Percentiles rank a stretch among this genome's conserved stretches.
Conservation (phyloP, 2,797 vertebrate genomes). For the Aphelocoma californica region DNA sequence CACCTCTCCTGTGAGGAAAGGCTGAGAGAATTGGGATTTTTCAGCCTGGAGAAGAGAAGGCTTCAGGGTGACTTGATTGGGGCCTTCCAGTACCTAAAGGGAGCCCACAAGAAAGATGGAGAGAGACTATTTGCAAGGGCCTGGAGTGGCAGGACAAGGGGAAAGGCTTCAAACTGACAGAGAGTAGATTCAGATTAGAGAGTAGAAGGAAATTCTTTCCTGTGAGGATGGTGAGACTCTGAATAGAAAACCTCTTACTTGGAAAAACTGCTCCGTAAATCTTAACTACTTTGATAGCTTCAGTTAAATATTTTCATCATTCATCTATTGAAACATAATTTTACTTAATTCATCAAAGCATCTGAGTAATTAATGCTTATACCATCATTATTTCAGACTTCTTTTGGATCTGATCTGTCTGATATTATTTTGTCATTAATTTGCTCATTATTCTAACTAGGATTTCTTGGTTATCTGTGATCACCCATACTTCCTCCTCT, state of each 20-base stretch:
- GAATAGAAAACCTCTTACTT: background rate
- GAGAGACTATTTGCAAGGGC: background rate
- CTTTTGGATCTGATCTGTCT: background rate
- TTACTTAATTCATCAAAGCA: background rate
- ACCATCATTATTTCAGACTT: background rate
- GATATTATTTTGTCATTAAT: background rate
- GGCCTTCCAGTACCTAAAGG: too few species aligned
- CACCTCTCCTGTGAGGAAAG: background rate
- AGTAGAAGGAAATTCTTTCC: background rate
- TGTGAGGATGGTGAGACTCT: background rate
- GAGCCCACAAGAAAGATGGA: background rate
- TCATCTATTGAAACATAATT: background rate
- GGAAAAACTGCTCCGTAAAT: background rate
- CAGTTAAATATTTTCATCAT: background rate
- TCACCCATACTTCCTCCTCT: background rate
- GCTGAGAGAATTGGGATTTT: background rate
- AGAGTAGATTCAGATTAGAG: background rate
- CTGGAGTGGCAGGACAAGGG: background rate
- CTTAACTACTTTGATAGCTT: background rate
- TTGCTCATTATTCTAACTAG: background rate
- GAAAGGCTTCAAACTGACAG: background rate
- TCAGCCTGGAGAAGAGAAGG: background rate
- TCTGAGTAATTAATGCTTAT: background rate
- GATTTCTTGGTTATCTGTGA: background rate
- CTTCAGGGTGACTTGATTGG: background rate